phyloP scores from a whole-genome alignment of 2,888 invertebrate genomes.

The Meganola albula region DNA sequence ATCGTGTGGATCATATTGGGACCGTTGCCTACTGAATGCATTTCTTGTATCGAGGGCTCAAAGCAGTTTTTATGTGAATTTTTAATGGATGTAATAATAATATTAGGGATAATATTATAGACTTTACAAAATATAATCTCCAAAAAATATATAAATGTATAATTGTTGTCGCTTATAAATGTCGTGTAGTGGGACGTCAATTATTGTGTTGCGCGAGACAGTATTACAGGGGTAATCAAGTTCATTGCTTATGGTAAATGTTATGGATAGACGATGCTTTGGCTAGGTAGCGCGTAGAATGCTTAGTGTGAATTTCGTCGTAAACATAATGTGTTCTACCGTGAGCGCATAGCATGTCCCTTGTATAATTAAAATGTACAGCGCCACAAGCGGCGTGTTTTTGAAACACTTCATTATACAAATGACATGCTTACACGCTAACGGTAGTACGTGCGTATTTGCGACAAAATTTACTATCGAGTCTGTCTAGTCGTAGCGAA shows the following conservation, averaged over 20 bases:
- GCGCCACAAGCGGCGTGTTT: too few relatives aligned
- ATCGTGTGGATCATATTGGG: slow-evolving; percentile 19
- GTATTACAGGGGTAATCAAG: slow-evolving; percentile 69
- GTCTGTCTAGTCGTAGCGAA: too few relatives aligned
- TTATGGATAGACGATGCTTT: too few relatives aligned
- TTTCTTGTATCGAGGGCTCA: slow-evolving; percentile 66
- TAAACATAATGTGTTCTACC: too few relatives aligned
- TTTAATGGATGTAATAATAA: slow-evolving; percentile 64
- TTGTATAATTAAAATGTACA: too few relatives aligned
- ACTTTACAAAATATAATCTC: slow-evolving; percentile 49
- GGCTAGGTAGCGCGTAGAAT: too few relatives aligned
- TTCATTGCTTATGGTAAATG: slow-evolving; percentile 19
- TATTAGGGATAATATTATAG: slow-evolving; percentile 34
- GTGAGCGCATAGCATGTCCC: too few relatives aligned
- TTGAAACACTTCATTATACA: too few relatives aligned
- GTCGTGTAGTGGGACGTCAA: slow-evolving; percentile 47
- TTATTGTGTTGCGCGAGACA: slow-evolving; percentile 62
- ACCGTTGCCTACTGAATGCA: slow-evolving; percentile 45
- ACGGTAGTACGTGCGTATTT: too few relatives aligned
- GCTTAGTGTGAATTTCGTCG: too few relatives aligned
- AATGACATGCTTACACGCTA: too few relatives aligned
- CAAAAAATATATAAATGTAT: slow-evolving; percentile 28
- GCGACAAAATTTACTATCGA: too few relatives aligned
- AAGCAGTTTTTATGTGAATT: slow-evolving; percentile 71
- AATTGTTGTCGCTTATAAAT: slow-evolving; percentile 30